Conservation (phyloP, 2,888 invertebrate species). For the Pseudanteris insignis region DNA sequence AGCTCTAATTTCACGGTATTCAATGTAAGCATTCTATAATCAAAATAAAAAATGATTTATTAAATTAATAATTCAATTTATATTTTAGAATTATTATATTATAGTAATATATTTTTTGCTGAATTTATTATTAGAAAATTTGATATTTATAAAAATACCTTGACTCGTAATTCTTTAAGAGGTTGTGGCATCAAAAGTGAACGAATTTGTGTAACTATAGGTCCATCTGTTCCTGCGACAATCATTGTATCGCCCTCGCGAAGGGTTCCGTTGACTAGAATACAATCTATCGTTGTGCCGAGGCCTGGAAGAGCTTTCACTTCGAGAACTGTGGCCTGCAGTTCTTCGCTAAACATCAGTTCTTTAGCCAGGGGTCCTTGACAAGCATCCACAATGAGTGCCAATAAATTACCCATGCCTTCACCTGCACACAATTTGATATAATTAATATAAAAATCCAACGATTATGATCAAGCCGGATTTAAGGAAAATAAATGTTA, state of each 20-base stretch:
- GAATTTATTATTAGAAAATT: background rate
- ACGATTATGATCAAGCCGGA: too few relatives aligned
- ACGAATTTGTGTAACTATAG: slow-evolving; percentile 96
- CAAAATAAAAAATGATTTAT: too few relatives aligned
- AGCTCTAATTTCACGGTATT: slow-evolving; percentile 92
- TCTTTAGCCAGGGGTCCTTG: slow-evolving; percentile 90
- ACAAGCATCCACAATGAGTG: slow-evolving; percentile 90
- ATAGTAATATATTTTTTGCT: background rate
- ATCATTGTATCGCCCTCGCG: slow-evolving; percentile 94
- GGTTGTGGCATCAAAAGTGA: slow-evolving; percentile 98
- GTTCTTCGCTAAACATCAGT: slow-evolving; percentile 89
- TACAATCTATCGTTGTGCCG: slow-evolving; percentile 98
- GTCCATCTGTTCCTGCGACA: slow-evolving; percentile 97
- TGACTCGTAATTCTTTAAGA: slow-evolving; percentile 95
- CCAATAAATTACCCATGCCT: slow-evolving; percentile 97
- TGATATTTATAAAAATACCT: too few relatives aligned
- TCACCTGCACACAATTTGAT: too few relatives aligned
- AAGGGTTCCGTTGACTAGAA: slow-evolving; percentile 95
- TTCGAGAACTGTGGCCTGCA: slow-evolving; percentile 86
- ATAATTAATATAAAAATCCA: too few relatives aligned
- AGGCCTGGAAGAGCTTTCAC: slow-evolving; percentile 97
- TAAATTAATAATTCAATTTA: too few relatives aligned
- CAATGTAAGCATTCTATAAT: slow-evolving; percentile 85
- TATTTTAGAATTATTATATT: too few relatives aligned
- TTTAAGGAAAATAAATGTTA: too few relatives aligned